A percentile compares a stretch with the other conserved stretches of the same genome.
Evolutionary conservation across 2,888 invertebrate species (phyloP).

Genomic region (Halictus ligatus): DNA sequence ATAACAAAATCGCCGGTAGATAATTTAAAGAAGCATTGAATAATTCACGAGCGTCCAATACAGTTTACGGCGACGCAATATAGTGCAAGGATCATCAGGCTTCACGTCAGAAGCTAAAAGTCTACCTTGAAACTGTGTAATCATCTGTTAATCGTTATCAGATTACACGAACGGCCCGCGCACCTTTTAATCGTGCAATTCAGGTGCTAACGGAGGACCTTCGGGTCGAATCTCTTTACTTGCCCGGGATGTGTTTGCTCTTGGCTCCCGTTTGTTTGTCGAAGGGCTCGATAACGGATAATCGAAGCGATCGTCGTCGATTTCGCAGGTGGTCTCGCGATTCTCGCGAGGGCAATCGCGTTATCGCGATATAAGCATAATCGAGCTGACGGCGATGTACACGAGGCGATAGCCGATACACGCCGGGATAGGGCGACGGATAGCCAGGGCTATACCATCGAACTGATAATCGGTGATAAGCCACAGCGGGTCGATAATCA

Average conservation of each 20-base stretch:
- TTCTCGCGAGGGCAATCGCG: constrained; percentile 48
- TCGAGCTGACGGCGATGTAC: constrained; percentile 51
- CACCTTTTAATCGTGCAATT: neutral
- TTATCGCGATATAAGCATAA: constrained; percentile 53
- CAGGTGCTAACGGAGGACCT: neutral
- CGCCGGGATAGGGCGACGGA: constrained; percentile 31
- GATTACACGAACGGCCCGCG: neutral
- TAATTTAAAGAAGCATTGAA: no score
- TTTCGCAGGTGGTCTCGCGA: neutral
- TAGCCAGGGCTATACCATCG: constrained; percentile 43
- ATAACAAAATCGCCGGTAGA: no score
- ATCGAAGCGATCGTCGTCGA: neutral
- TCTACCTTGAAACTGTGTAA: neutral
- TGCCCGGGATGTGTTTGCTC: neutral
- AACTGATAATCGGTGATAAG: constrained; percentile 68
- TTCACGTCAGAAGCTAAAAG: neutral
- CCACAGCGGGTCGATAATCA: constrained; percentile 63
- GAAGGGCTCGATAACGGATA: neutral
- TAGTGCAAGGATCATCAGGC: neutral
- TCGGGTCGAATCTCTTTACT: neutral
- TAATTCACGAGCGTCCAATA: no score
- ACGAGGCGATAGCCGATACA: constrained; percentile 41
- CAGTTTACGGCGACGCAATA: no score
- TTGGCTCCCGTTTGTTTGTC: neutral
- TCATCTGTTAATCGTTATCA: neutral